A percentile compares a stretch with the other conserved stretches of the same genome.
These are phyloP conservation scores for Microcebus murinus DNA, from an alignment of 2,113 vertebrate species.

Conservation along the genomic window DNA sequence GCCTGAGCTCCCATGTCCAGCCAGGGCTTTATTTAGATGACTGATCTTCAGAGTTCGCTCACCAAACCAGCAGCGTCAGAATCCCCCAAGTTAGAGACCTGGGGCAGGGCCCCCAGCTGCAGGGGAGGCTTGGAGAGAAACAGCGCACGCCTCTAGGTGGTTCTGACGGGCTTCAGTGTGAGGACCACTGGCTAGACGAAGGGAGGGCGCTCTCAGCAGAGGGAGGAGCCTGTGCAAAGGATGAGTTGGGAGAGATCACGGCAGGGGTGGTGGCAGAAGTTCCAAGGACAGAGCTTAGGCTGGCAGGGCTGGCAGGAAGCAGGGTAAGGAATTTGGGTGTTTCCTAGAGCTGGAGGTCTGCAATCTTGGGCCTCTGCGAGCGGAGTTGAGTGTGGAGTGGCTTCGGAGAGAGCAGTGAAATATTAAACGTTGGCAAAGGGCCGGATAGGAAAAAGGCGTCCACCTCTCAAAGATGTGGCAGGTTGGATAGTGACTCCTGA, in stretches of 20 bases:
- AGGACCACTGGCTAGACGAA: no score
- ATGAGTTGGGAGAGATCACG: neutral
- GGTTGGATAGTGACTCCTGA: neutral
- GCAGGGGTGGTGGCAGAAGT: neutral
- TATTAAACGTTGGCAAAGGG: rapidly evolving
- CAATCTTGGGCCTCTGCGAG: neutral
- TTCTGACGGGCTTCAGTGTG: neutral
- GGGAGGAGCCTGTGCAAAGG: neutral
- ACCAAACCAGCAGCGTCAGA: neutral
- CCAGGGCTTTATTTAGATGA: neutral
- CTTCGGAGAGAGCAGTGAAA: neutral
- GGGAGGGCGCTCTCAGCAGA: no score
- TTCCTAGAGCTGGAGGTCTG: neutral
- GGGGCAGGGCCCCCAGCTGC: neutral
- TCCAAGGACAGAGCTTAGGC: neutral
- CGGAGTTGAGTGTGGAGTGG: neutral
- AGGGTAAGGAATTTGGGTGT: neutral
- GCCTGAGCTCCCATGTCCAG: no score
- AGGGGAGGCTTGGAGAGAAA: neutral
- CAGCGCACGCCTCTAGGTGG: neutral
- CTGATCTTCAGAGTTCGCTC: neutral
- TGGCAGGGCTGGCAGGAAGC: neutral
- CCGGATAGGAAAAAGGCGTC: neutral
- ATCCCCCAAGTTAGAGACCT: neutral
- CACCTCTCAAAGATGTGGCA: neutral